A percentile compares a stretch with the other conserved stretches of the same genome.
These are phyloP conservation scores for Betta splendens DNA, from an alignment of 2,797 vertebrate species.

Conservation along the genomic window DNA sequence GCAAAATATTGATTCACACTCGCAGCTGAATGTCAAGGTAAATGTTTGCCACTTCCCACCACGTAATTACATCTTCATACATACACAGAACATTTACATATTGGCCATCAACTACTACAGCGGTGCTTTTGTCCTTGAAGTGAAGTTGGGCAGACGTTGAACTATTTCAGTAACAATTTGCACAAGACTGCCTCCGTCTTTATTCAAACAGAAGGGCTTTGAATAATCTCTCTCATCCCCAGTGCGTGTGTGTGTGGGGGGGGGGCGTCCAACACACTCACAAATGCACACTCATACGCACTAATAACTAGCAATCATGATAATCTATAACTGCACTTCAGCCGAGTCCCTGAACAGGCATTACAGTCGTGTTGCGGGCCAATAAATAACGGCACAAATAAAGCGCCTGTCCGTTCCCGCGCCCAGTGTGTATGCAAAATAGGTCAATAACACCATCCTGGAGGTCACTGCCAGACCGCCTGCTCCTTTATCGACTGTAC, in stretches of 20 bases:
- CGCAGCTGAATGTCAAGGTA: constrained; percentile 50
- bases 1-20: constrained; percentile 51
- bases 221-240: constrained; percentile 59
- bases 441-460: constrained; percentile 82
- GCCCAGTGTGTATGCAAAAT: constrained; percentile 84
- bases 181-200: constrained; percentile 72
- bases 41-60: constrained; percentile 54
- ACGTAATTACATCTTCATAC: constrained; percentile 51
- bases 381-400: constrained; percentile 83
- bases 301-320: constrained; percentile 83
- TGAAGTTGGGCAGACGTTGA: constrained; percentile 53
- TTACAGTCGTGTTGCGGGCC: constrained; percentile 81
- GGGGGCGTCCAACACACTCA: constrained; percentile 12
- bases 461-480: constrained; percentile 80
- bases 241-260: constrained; percentile 11
- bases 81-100: constrained; percentile 43
- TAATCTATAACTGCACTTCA: constrained; percentile 86
- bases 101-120: constrained; percentile 28
- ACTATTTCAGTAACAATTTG: constrained; percentile 72
- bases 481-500: constrained; percentile 81
- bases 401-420: constrained; percentile 82
- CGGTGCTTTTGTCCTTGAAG: constrained; percentile 62
- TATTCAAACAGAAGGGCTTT: constrained; percentile 67
- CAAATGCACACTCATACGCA: constrained; percentile 42
- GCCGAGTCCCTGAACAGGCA: constrained; percentile 82